phyloP scores from a whole-genome alignment of 2,113 vertebrate genomes.

The Apteryx owenii region DNA sequence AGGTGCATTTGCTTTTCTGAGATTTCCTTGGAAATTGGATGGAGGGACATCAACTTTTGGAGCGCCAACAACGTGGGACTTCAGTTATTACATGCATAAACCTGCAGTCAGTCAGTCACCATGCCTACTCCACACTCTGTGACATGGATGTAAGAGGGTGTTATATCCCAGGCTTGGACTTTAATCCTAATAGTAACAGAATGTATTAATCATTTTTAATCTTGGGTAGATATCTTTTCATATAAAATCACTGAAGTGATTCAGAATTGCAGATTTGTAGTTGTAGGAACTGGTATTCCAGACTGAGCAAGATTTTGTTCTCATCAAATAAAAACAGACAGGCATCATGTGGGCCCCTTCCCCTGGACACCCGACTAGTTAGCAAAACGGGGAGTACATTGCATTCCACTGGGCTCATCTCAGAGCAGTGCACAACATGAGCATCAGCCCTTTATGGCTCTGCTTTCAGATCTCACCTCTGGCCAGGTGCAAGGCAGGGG shows the following conservation, averaged over 20 bases:
- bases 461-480: background rate
- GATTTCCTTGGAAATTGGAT: background rate
- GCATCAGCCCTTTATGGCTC: background rate
- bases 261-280: background rate
- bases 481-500: background rate
- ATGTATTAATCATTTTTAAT: background rate
- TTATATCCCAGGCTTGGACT: background rate
- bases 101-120: background rate
- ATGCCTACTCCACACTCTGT: background rate
- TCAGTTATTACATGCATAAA: background rate
- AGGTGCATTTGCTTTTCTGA: background rate
- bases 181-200: background rate
- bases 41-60: background rate
- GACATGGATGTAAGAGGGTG: accelerated
- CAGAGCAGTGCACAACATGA: background rate
- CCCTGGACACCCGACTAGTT: background rate
- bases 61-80: background rate
- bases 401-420: background rate
- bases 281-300: background rate
- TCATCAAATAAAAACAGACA: background rate
- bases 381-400: background rate
- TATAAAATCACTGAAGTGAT: background rate
- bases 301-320: background rate
- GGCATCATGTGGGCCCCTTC: background rate
- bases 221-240: background rate